Base-by-base conservation (phyloP, 2,113 vertebrate genomes). In the Accipiter cooperii region DNA sequence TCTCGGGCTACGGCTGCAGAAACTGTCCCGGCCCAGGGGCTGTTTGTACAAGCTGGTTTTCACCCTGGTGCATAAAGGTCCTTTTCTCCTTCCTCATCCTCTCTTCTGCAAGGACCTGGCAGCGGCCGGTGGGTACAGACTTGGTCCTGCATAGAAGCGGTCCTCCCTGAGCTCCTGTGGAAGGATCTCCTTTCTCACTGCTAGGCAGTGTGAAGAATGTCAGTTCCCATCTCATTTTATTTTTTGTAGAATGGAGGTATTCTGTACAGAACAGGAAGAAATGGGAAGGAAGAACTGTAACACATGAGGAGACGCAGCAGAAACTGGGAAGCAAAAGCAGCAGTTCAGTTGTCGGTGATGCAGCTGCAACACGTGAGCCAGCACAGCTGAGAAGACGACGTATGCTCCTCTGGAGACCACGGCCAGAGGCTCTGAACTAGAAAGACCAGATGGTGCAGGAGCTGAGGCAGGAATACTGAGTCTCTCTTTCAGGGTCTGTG, bases 201-300 rank as follows among this genome's bases (percentile, higher is more conserved):
- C 38, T 40, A 20, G 22, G 13, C 19, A 8, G 15, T 24, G 25
- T 8, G 54, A 89, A 57, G 42, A 46, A 47, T 5, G 4, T 10
- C 52, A 49, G 4, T 22, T 58, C 80, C 44, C 3, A 0, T 25
- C 16, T 52, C 10, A 15, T 1, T 9, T 0, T 5, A 8, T 13
- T 29, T 66, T 58, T 44, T 6, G 12, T 46, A 60, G 82, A 65
- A 93, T 1, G 5, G 46, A 81, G n/a, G 16, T 28, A 8, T 81
- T 94, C 51, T 31, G 7, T 44, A 22, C 1, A 3, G 34, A 52
- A 69, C 17, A 38, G 58, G 76, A 87, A 49, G 63, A 77, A 90
- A 73, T 6, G 51, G 25, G 58, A 84, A 80, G 47, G 66, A 69
- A 77, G 84, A 42, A 36, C 13, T 21, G 49, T 33, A 34, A 36